Percentiles rank a stretch among this genome's conserved stretches.
phyloP scores from a whole-genome alignment of 2,113 vertebrate genomes.

The Chlamydotis undulata region DNA sequence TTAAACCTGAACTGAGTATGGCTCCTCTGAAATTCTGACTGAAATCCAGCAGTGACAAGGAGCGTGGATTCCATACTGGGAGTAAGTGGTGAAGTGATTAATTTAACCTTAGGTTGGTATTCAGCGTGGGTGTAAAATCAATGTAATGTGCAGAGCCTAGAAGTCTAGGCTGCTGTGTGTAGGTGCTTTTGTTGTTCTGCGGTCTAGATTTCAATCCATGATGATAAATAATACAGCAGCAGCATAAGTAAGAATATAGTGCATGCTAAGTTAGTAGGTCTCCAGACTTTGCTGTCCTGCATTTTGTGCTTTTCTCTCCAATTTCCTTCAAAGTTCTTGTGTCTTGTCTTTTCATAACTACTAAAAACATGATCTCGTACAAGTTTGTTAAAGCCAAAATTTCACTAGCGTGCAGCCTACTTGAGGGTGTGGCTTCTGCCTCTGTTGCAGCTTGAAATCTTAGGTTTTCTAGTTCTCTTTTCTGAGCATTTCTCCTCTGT shows the following conservation, averaged over 20 bases:
- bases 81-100: neutral
- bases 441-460: neutral
- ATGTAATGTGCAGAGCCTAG: neutral
- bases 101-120: neutral
- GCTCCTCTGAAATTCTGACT: neutral
- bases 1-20: neutral
- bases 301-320: neutral
- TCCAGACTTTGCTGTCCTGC: neutral
- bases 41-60: neutral
- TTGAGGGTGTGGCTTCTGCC: neutral
- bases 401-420: neutral
- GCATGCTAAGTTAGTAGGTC: no score
- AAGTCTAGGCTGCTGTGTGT: neutral
- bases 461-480: neutral
- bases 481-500: neutral
- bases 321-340: neutral
- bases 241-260: accelerated
- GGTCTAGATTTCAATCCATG: neutral
- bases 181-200: neutral
- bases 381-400: neutral
- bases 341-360: neutral
- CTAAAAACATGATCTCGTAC: neutral
- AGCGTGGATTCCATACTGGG: neutral
- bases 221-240: neutral
- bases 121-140: neutral